Conservation (phyloP, 2,797 vertebrate genomes). For the Acomys russatus region DNA sequence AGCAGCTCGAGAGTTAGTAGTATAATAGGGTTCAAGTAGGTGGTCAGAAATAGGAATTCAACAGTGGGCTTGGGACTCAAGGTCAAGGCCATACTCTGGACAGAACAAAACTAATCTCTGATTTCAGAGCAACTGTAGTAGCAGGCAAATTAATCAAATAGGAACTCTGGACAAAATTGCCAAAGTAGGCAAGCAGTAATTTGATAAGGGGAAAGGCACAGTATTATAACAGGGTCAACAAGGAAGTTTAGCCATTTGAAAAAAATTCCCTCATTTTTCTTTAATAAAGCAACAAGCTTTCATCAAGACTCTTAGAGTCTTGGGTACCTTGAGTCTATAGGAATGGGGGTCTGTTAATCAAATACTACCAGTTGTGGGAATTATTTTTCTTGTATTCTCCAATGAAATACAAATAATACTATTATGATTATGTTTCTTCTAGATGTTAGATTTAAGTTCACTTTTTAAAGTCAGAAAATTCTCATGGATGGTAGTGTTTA, state of each 20-base stretch:
- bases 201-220: neutral
- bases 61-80: neutral
- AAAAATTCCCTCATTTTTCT: slow-evolving; percentile 7
- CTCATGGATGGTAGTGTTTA: slow-evolving; percentile 4
- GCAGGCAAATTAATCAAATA: slow-evolving; percentile 6
- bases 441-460: slow-evolving; percentile 36
- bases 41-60: slow-evolving; percentile 12
- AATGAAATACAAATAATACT: slow-evolving; percentile 58
- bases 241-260: slow-evolving; percentile 35
- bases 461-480: slow-evolving; percentile 43
- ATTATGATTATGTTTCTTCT: neutral
- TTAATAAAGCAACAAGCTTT: slow-evolving; percentile 42
- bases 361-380: neutral
- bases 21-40: neutral
- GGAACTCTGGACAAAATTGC: neutral
- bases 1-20: neutral
- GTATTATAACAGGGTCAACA: neutral
- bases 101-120: slow-evolving; percentile 18
- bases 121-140: slow-evolving; percentile 19
- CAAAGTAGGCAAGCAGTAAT: slow-evolving; percentile 4
- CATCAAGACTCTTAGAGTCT: slow-evolving; percentile 17
- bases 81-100: neutral
- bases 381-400: slow-evolving; percentile 51
- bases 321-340: neutral
- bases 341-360: neutral